Conservation (phyloP, 1,140 invertebrate species). For the Hyles euphorbiae region DNA sequence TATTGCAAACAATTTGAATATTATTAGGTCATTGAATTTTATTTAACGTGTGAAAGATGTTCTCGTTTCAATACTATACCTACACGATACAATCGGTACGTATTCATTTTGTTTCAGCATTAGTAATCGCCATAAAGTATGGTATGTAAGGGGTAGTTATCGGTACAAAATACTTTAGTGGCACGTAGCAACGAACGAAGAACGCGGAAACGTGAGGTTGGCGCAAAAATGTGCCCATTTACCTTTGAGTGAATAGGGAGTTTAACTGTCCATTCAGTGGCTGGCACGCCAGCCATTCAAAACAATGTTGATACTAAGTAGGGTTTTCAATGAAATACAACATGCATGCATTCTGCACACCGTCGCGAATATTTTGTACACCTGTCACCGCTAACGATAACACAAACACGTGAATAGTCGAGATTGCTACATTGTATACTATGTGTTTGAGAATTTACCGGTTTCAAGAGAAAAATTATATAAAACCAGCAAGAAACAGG, state of each 20-base stretch:
- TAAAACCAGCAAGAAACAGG: not conserved
- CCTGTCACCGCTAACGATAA: constrained; percentile 6
- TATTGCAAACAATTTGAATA: not conserved
- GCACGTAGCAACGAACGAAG: constrained; percentile 16
- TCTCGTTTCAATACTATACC: no score
- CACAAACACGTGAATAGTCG: no score
- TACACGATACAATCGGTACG: no score
- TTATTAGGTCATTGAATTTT: not conserved
- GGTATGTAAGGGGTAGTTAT: constrained; percentile 4
- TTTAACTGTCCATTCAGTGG: constrained; percentile 49
- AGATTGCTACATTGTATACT: not conserved
- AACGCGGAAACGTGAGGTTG: constrained; percentile 40
- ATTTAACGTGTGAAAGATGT: not conserved
- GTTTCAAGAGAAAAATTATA: not conserved
- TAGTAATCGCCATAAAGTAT: constrained; percentile 4
- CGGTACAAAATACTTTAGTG: constrained; percentile 1
- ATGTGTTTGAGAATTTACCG: not conserved
- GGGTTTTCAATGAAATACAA: constrained; percentile 37
- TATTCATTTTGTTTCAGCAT: not conserved
- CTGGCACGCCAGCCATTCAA: constrained; percentile 34
- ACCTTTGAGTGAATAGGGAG: constrained; percentile 44
- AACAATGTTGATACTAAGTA: constrained; percentile 34
- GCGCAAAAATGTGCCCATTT: constrained; percentile 43
- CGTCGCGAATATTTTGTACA: constrained; percentile 23
- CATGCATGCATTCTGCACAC: constrained; percentile 24